Evolutionary conservation across 2,888 invertebrate genomes (phyloP), one percentile per base, ranked within the genome.

Genomic region (Spisula subtruncata): DNA sequence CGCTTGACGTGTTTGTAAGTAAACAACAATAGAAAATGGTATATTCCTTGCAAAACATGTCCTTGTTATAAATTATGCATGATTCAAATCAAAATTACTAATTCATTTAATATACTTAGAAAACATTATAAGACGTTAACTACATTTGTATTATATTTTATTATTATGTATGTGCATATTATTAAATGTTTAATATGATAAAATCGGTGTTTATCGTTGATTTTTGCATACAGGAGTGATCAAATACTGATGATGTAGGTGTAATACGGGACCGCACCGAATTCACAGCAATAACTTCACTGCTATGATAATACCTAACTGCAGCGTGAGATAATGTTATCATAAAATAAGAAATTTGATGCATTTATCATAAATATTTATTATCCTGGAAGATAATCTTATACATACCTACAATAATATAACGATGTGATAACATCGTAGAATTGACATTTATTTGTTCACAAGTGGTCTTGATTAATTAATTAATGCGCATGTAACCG

Each of bases 381-480:
- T 2, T 25, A 12, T 66, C 60, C 25, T n/a, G 6, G 20, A 5
- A 25, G 60, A 66, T n/a, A 25, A 66, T 25, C 60, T 25, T n/a
- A 66, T 66, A 25, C 20, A 60, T 66, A 66, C 60, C 60, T 6
- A 10, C 60, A 60, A 60, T 5, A 60, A 25, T 60, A 60, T n/a
- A 20, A 54, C 56, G 60, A n/a, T 60, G 25, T 60, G 60, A 60
- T n/a, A 25, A 54, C 54, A 54, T 54, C 54, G 14, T 14, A 18
- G 54, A 18, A 60, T 18, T 60, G 25, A 60, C n/a, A 25, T 6
- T 25, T 66, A 66, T n/a, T 51, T 25, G 25, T 66, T 66, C 60
- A 25, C 60, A 66, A 66, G 25, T 66, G 60, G n/a, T 66, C n/a
- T 66, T 66, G 25, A 66, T 66, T 66, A 66, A 66, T 66, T 25